Evolutionary conservation across 2,797 vertebrate genomes (phyloP).

Genomic region (Poliocrania exsul): DNA sequence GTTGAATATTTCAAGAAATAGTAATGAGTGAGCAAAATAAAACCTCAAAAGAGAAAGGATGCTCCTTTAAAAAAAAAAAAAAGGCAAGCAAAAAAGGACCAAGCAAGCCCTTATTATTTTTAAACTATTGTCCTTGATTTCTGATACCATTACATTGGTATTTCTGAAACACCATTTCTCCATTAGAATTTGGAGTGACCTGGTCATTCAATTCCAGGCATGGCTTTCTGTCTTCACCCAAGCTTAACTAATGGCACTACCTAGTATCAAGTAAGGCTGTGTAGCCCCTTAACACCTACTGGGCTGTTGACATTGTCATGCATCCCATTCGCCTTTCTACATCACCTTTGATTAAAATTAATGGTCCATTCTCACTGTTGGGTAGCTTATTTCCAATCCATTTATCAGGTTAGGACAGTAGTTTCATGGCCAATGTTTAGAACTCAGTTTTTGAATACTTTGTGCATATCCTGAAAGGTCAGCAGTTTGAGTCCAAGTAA

Average conservation of each 20-base stretch:
- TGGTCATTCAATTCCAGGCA: slow-evolving; percentile 96
- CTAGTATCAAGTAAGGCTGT: slow-evolving; percentile 82
- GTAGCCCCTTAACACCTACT: slow-evolving; percentile 85
- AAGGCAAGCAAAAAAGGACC: neutral
- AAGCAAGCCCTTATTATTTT: slow-evolving; percentile 62
- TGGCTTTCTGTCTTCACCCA: slow-evolving; percentile 94
- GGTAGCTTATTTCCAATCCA: slow-evolving; percentile 94
- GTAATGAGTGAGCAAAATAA: neutral
- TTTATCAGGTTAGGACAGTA: slow-evolving; percentile 90
- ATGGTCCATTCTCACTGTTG: slow-evolving; percentile 91
- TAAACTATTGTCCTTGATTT: slow-evolving; percentile 92
- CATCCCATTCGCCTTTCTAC: slow-evolving; percentile 88
- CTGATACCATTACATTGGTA: slow-evolving; percentile 85
- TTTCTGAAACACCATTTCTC: slow-evolving; percentile 92
- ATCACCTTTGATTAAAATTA: slow-evolving; percentile 99
- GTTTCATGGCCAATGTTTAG: slow-evolving; percentile 81
- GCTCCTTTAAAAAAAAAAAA: neutral
- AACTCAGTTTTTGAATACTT: slow-evolving; percentile 88
- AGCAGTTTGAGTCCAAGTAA: slow-evolving; percentile 84
- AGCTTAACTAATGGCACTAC: slow-evolving; percentile 94
- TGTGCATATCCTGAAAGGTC: slow-evolving; percentile 85
- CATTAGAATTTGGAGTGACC: slow-evolving; percentile 96
- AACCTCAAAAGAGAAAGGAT: slow-evolving; percentile 14
- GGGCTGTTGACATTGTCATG: slow-evolving; percentile 92
- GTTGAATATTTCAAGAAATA: neutral